Evolutionary conservation across 2,113 vertebrate species (phyloP), one percentile per base, ranked within the genome.

Genomic region (Lepisosteus osseus): DNA sequence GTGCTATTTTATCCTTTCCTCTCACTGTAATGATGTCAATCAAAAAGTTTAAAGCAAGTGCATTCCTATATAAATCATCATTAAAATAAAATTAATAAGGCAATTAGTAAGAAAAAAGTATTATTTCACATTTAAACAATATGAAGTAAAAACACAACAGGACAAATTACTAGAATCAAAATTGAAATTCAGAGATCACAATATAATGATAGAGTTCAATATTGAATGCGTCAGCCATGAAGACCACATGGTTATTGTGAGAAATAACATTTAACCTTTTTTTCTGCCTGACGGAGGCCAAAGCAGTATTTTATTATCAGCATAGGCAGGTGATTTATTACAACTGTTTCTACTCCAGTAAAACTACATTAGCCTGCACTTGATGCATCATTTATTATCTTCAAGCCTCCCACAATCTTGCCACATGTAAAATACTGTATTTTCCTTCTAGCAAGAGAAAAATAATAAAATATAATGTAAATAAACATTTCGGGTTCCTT

Each of bases 261-360:
- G 85, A 85, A 90, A 89, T 89, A 91, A 90, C 85, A 89, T 86
- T 92, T 90, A 89, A 91, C 88, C 87, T 92, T 90, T 91, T 87
- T 78, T 89, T 85, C 83, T 76, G 85, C 83, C 78, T 88, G 84
- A 87, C 86, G 84, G 84, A 92, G 82, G 83, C 86, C 84, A 83
- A 78, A 74, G 83, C 85, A 85, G 81, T 91, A 85, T 88, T 93
- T 93, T 90, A 89, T 91, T 91, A 91, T 92, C 86, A 92, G 71
- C 89, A 85, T 56, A 89, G 88, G 85, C 92, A 91, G 82, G 72
- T 92, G 89, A 94, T 94, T 93, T 92, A 93, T 94, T 91, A 86
- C 83, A 77, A 81, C 84, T 84, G 85, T 86, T 91, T 91, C 90
- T 90, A 90, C 85, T 88, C 86, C 85, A 89, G 90, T 88, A 90